Evolutionary conservation across 2,113 vertebrate species (phyloP).

Genomic region (Colistium nudipinnis): DNA sequence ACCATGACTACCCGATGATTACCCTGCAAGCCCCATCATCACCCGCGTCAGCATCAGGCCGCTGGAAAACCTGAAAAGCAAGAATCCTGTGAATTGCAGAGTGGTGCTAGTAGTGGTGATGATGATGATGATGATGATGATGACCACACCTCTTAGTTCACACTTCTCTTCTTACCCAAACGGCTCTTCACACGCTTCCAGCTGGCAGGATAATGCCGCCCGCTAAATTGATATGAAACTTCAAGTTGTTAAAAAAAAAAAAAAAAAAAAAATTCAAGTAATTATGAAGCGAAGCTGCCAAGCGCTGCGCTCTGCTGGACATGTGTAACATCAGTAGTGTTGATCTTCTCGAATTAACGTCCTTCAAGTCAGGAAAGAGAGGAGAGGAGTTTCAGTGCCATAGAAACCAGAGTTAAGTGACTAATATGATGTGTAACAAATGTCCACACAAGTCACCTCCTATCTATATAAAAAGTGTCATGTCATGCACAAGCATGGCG

Average conservation of each 20-base stretch:
- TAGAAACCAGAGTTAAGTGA: constrained; percentile 23
- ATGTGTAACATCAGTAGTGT: constrained; percentile 29
- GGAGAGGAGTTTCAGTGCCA: constrained; percentile 24
- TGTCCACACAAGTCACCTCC: constrained; percentile 22
- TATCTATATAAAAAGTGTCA: constrained; percentile 47
- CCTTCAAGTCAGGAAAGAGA: constrained; percentile 8
- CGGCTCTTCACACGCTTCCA: constrained; percentile 50
- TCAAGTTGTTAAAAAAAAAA: too few species aligned
- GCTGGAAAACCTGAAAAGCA: constrained; percentile 60
- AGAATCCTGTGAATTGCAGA: constrained; percentile 52
- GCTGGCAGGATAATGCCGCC: constrained; percentile 41
- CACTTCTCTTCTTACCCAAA: constrained; percentile 50
- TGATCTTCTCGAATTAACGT: constrained; percentile 37
- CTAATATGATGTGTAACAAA: constrained; percentile 23
- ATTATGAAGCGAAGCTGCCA: constrained; percentile 52
- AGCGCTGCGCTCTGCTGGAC: not conserved
- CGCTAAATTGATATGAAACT: constrained; percentile 52
- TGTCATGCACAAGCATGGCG: constrained; percentile 32
- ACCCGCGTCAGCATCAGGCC: constrained; percentile 47
- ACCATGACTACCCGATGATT: constrained; percentile 60
- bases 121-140: constrained; percentile 61
- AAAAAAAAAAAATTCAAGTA: constrained; percentile 39
- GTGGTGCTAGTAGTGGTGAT: constrained; percentile 33
- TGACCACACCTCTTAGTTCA: constrained; percentile 69
- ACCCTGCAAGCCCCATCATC: constrained; percentile 57